phyloP scores from a whole-genome alignment of 2,797 vertebrate species.

The Hippoglossus hippoglossus region DNA sequence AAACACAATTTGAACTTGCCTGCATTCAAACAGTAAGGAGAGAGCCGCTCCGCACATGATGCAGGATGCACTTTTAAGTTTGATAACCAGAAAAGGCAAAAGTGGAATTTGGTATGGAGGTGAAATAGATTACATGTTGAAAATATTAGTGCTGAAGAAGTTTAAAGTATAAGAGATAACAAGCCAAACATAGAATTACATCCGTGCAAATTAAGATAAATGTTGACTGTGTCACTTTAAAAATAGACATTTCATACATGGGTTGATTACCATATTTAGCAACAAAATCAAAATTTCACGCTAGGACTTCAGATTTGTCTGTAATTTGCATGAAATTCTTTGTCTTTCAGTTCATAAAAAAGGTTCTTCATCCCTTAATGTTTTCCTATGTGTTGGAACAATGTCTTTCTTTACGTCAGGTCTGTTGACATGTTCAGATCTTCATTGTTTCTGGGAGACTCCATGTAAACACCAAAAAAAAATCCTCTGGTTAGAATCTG shows the following conservation, averaged over 20 bases:
- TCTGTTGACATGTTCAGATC: not conserved
- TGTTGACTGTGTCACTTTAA: not conserved
- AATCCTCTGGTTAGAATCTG: constrained; percentile 8
- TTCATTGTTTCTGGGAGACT: not conserved
- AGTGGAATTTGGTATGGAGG: no score
- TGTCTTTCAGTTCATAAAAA: no score
- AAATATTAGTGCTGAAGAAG: not conserved
- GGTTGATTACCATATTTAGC: no score
- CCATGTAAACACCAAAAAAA: constrained; percentile 1
- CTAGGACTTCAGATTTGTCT: no score
- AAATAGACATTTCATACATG: not conserved
- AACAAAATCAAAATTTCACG: no score
- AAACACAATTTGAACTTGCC: constrained; percentile 48
- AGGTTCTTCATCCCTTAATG: no score
- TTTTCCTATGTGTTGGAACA: not conserved
- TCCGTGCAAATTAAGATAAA: not conserved
- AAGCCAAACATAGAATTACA: not conserved
- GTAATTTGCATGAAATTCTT: no score
- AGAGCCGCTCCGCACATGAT: constrained; percentile 23
- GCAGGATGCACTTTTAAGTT: not conserved
- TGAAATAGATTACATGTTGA: not conserved
- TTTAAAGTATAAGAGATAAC: not conserved
- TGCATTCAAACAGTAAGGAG: constrained; percentile 16
- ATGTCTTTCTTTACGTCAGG: no score
- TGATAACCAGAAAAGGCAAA: not conserved